Evolutionary conservation across 2,888 invertebrate species (phyloP).

Genomic region (Geophilus truncorum): DNA sequence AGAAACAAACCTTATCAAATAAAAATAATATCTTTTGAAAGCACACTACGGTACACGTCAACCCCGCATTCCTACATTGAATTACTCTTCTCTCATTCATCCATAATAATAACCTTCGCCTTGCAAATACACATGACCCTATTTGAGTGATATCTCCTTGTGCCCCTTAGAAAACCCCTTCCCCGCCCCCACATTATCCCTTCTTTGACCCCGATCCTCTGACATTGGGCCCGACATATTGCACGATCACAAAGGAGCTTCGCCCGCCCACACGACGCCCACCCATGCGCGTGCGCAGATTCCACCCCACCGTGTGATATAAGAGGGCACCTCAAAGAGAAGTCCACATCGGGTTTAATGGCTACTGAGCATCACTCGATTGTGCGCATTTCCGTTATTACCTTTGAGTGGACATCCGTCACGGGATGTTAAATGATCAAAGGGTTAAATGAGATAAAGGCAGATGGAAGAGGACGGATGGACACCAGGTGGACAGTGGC

Average conservation of each 20-base stretch:
- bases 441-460: neutral
- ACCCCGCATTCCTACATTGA: neutral
- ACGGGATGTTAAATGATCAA: neutral
- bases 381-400: neutral
- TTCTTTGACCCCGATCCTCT: slow-evolving; percentile 27
- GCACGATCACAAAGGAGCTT: neutral
- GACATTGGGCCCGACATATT: neutral
- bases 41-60: no score
- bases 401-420: slow-evolving; percentile 22
- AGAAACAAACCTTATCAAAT: no score
- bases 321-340: neutral
- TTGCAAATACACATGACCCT: neutral
- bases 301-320: neutral
- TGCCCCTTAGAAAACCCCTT: neutral
- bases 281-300: neutral
- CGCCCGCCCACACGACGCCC: slow-evolving; percentile 19
- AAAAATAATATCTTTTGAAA: no score
- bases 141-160: neutral
- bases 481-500: slow-evolving; percentile 22
- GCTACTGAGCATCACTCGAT: neutral
- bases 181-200: neutral
- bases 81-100: neutral
- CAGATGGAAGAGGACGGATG: neutral
- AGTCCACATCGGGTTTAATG: neutral
- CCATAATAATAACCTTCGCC: neutral